Percentiles rank a stretch among this genome's conserved stretches.
phyloP scores from a whole-genome alignment of 2,113 vertebrate genomes.

The Ramphastos sulfuratus region DNA sequence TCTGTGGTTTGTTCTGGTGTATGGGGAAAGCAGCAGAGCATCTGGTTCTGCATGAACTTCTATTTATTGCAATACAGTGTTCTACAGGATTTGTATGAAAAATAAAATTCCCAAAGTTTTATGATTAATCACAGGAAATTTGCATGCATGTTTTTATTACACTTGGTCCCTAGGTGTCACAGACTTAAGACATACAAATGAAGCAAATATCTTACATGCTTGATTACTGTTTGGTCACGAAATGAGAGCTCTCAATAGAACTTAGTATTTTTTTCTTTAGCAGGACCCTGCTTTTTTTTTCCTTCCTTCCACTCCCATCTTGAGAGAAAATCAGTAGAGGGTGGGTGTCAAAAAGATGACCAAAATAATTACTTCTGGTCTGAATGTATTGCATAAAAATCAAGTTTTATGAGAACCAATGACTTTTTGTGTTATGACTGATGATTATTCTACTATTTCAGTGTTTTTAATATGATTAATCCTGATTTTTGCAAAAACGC shows the following conservation, averaged over 20 bases:
- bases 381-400: not conserved
- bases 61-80: not conserved
- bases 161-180: not conserved
- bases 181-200: not conserved
- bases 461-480: not conserved
- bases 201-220: not conserved
- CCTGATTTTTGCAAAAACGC: not conserved
- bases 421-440: not conserved
- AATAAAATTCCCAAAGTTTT: slow-evolving; percentile 54
- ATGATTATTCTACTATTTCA: not conserved
- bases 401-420: not conserved
- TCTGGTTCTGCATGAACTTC: not conserved
- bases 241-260: not conserved
- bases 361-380: not conserved
- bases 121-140: slow-evolving; percentile 29
- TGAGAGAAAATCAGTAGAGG: not conserved
- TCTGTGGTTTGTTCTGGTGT: not conserved
- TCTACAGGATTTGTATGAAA: slow-evolving; percentile 38
- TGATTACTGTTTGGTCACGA: not conserved
- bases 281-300: not conserved
- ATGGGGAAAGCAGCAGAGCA: not conserved
- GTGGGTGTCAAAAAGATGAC: not conserved
- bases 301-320: not conserved
- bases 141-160: not conserved
- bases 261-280: not conserved